These are phyloP conservation scores for Lapara coniferarum DNA, from an alignment of 2,888 invertebrate species.

Conservation along the genomic window DNA sequence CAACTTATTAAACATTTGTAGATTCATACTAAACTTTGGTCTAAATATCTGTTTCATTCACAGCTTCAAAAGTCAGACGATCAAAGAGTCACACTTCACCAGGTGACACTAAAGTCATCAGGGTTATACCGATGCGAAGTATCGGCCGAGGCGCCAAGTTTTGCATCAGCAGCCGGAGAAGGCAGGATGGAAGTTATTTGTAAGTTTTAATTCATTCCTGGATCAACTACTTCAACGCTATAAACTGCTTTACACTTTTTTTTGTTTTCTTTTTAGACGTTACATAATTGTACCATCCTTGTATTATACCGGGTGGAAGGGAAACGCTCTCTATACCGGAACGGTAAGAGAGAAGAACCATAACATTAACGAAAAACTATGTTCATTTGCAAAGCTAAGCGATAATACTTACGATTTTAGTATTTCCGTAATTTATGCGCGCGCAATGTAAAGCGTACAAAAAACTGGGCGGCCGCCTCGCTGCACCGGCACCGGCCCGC, in stretches of 20 bases:
- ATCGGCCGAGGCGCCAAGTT: slow-evolving; percentile 91
- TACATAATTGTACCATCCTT: no score
- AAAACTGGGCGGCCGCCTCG: no score
- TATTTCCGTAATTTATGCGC: no score
- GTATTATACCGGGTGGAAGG: no score
- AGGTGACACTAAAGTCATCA: slow-evolving; percentile 87
- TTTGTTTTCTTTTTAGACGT: slow-evolving; percentile 30
- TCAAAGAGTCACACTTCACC: slow-evolving; percentile 85
- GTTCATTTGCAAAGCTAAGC: no score
- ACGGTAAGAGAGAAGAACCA: no score
- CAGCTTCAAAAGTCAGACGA: slow-evolving; percentile 88
- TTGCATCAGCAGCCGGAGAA: slow-evolving; percentile 89
- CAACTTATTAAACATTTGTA: not conserved
- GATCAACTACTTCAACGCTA: not conserved
- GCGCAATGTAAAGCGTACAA: no score
- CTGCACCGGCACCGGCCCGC: no score
- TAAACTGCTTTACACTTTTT: not conserved
- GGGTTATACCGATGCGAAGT: slow-evolving; percentile 90
- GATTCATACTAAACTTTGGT: not conserved
- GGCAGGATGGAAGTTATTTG: slow-evolving; percentile 91
- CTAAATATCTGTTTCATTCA: slow-evolving; percentile 17
- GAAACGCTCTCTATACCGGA: no score
- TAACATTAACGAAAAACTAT: no score
- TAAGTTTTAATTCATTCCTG: slow-evolving; percentile 76
- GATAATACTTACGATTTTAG: no score